Evolutionary conservation across 2,113 vertebrate genomes (phyloP), one percentile per base, ranked within the genome.

Genomic region (Uropsilus gracilis): DNA sequence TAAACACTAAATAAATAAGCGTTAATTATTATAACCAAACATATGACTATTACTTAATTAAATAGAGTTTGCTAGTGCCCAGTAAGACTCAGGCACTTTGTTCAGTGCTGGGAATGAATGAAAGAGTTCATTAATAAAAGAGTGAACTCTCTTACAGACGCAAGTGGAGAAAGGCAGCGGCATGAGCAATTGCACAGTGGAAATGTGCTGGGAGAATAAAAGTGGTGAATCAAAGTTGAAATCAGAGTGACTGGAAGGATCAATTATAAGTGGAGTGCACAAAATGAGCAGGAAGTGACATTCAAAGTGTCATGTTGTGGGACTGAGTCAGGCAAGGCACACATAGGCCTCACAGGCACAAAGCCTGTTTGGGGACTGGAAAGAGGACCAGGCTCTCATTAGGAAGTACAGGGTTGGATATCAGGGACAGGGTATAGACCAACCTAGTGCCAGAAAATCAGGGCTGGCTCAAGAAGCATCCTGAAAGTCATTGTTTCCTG

Each of bases 11-110:
- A 57, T 32, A 59, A 75, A 76, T 55, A 24, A 20, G 39, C 22
- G 39, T 44, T 48, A 90, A 82, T 80, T 61, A 18, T 48, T 48
- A 20, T 39, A 64, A 76, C 22, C 48, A 76, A 84, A 17, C 55
- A 37, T 34, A 63, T 72, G 50, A 22, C 37, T 22, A 39, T 64
- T 48, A 72, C n/a, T 9, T 86, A 90, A 39, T 87, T 59, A 90
- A 76, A 42, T 18, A 72, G 26, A 68, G 59, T 57, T 94, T 30
- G 61, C 32, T 76, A 48, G 44, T 55, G 26, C 11, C 30, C 42
- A 20, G 57, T 72, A 83, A 53, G 64, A 46, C 34, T 30, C 32
- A 44, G 84, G n/a, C 5, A 63, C 24, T 94, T 72, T 39, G 11
- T 66, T 89, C 34, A 64, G 30, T 64, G 53, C 46, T 80, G 55